phyloP scores from a whole-genome alignment of 1,140 invertebrate genomes.

The Halotydeus destructor region DNA sequence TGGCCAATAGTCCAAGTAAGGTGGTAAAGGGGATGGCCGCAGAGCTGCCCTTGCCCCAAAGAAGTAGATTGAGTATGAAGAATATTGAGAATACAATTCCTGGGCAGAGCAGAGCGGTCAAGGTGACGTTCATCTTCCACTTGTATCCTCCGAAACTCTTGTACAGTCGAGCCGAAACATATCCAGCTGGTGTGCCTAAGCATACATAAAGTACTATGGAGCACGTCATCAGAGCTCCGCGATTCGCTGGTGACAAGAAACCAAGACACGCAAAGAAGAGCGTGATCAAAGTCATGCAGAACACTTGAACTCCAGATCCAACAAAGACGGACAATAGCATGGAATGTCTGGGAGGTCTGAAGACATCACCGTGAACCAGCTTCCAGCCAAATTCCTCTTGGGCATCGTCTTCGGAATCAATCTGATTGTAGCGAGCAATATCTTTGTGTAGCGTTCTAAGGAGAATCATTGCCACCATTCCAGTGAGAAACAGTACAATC shows the following conservation, averaged over 20 bases:
- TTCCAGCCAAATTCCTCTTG: slow-evolving; percentile 99
- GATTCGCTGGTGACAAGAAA: slow-evolving; percentile 91
- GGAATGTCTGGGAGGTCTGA: slow-evolving; percentile 81
- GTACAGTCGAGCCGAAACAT: slow-evolving; percentile 83
- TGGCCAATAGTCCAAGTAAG: slow-evolving; percentile 76
- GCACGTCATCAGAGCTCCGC: slow-evolving; percentile 94
- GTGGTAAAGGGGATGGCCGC: slow-evolving; percentile 92
- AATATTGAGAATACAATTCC: slow-evolving; percentile 79
- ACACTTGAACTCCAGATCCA: slow-evolving; percentile 81
- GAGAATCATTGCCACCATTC: slow-evolving; percentile 99
- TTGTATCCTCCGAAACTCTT: slow-evolving; percentile 91
- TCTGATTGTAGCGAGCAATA: slow-evolving; percentile 91
- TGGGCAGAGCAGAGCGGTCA: slow-evolving; percentile 85
- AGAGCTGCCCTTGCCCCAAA: slow-evolving; percentile 84
- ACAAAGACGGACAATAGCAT: slow-evolving; percentile 87
- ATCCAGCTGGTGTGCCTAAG: slow-evolving; percentile 82
- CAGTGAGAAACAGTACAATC: slow-evolving; percentile 48
- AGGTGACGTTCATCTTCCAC: slow-evolving; percentile 92
- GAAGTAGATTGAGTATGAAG: slow-evolving; percentile 84
- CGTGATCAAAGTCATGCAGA: slow-evolving; percentile 38
- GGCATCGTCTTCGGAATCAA: slow-evolving; percentile 63
- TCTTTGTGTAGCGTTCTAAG: slow-evolving; percentile 91
- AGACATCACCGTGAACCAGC: slow-evolving; percentile 84
- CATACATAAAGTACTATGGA: slow-evolving; percentile 84
- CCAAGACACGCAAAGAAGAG: slow-evolving; percentile 82